A percentile compares a stretch with the other conserved stretches of the same genome.
Evolutionary conservation across 2,888 invertebrate genomes (phyloP).

Genomic region (Epinotia nisella): DNA sequence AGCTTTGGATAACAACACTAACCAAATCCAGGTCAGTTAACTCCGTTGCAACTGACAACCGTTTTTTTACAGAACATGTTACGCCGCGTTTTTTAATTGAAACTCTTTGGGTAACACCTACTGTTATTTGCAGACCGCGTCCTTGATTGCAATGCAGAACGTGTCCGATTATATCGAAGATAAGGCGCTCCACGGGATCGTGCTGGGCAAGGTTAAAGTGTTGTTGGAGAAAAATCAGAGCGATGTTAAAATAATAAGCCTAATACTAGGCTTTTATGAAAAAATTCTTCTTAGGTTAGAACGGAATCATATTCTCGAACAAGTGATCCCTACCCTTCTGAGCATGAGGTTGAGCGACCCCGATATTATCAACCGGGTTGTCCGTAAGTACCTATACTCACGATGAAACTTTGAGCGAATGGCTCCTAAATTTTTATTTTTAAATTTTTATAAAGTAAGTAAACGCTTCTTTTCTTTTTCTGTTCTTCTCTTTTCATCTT

Average conservation of each 20-base stretch:
- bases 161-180: slow-evolving; percentile 94
- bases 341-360: slow-evolving; percentile 94
- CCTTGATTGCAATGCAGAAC: slow-evolving; percentile 93
- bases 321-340: slow-evolving; percentile 94
- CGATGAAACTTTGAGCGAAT: slow-evolving; percentile 17
- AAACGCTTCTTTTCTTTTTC: background rate
- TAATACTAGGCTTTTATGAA: slow-evolving; percentile 91
- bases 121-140: slow-evolving; percentile 89
- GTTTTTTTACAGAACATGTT: background rate
- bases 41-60: background rate
- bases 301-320: slow-evolving; percentile 94
- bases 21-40: slow-evolving; percentile 92
- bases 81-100: background rate
- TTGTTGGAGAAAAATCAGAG: slow-evolving; percentile 91
- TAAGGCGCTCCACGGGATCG: slow-evolving; percentile 90
- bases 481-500: slow-evolving; percentile 13
- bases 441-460: slow-evolving; percentile 2
- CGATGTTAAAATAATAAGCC: slow-evolving; percentile 92
- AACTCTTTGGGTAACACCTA: background rate
- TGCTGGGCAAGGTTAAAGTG: slow-evolving; percentile 92
- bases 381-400: slow-evolving; percentile 90
- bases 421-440: background rate
- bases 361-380: slow-evolving; percentile 94
- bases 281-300: slow-evolving; percentile 93
- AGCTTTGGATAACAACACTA: slow-evolving; percentile 94